phyloP scores from a whole-genome alignment of 2,113 vertebrate genomes.

The Hydropotes inermis region DNA sequence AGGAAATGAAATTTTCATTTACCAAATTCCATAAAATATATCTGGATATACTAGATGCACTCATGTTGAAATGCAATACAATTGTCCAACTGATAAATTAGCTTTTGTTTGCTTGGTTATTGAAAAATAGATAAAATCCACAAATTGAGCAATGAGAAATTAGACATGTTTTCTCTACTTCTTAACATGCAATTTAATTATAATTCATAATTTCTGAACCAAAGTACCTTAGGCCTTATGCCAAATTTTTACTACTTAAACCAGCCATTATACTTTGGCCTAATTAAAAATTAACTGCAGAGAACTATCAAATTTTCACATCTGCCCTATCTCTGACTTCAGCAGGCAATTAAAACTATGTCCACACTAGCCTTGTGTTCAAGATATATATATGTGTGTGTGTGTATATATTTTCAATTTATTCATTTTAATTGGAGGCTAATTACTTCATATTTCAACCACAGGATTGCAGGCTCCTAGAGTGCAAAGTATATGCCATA shows the following conservation, averaged over 20 bases:
- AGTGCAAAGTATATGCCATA: background rate
- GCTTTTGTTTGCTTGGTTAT: background rate
- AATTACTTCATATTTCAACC: background rate
- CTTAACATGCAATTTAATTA: constrained; percentile 17
- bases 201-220: constrained; percentile 44
- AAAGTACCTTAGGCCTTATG: background rate
- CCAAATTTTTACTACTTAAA: constrained; percentile 37
- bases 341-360: background rate
- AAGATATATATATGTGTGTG: background rate
- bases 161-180: constrained; percentile 42
- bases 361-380: background rate
- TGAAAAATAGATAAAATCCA: constrained; percentile 50
- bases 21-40: constrained; percentile 5
- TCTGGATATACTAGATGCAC: background rate
- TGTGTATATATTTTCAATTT: background rate
- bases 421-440: background rate
- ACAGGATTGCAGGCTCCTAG: background rate
- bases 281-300: constrained; percentile 42
- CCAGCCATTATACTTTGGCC: background rate
- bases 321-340: background rate
- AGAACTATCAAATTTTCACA: background rate
- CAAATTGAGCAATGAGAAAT: constrained; percentile 34
- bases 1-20: constrained; percentile 37
- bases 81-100: background rate
- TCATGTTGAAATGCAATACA: constrained; percentile 24